Conservation (phyloP, 1,140 invertebrate genomes). For the Bombus cullumanus region DNA sequence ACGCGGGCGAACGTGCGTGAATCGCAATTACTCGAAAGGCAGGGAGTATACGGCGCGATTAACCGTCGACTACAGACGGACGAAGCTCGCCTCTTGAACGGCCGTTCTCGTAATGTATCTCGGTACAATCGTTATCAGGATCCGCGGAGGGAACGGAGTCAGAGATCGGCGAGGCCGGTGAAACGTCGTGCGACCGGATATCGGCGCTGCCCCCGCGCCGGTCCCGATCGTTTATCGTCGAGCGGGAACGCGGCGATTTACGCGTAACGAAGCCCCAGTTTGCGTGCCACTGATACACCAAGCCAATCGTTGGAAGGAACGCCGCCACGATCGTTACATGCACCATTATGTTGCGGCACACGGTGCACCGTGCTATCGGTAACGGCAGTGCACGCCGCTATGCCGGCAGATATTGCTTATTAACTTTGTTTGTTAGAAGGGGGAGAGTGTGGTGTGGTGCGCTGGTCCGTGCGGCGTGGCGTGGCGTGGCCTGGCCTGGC, state of each 20-base stretch:
- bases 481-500: background rate
- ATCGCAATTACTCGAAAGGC: background rate
- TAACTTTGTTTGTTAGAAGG: conserved; percentile 77
- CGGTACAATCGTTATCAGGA: background rate
- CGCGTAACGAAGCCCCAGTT: conserved; percentile 55
- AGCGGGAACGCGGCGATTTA: conserved; percentile 45
- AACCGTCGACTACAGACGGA: background rate
- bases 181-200: conserved; percentile 10
- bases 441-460: conserved; percentile 31
- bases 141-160: background rate
- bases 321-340: conserved; percentile 71
- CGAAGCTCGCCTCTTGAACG: too few species aligned
- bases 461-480: background rate
- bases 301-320: conserved; percentile 41
- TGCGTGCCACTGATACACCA: conserved; percentile 65
- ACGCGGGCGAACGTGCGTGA: background rate
- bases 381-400: conserved; percentile 60
- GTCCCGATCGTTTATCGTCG: conserved; percentile 9
- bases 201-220: background rate
- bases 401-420: conserved; percentile 76
- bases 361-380: conserved; percentile 60
- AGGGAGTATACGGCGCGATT: background rate
- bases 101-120: too few species aligned
- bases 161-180: background rate
- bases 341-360: conserved; percentile 72